Conservation (phyloP, 2,888 invertebrate genomes). For the Antheraea assamensis region DNA sequence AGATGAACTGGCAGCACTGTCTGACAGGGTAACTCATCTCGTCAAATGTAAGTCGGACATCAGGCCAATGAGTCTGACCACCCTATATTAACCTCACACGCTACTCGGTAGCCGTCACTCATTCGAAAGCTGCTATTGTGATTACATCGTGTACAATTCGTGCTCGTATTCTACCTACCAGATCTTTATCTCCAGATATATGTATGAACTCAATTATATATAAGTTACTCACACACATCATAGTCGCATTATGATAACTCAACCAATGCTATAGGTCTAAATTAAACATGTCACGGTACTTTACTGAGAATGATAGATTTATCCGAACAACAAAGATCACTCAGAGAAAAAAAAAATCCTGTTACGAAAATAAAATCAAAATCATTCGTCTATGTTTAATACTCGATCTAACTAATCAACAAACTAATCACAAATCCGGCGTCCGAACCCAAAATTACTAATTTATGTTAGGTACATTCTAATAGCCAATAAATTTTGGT, state of each 20-base stretch:
- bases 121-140: constrained; percentile 43
- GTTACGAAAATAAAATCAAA: constrained; percentile 2
- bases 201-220: constrained; percentile 67
- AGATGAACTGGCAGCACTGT: constrained; percentile 12
- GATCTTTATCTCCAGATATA: constrained; percentile 57
- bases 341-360: not conserved
- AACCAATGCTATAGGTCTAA: constrained; percentile 42
- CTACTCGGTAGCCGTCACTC: constrained; percentile 44
- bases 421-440: constrained; percentile 16
- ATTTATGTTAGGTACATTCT: constrained; percentile 21
- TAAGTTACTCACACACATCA: constrained; percentile 52
- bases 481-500: constrained; percentile 21
- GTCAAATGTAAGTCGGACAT: constrained; percentile 14
- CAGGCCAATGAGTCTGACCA: constrained; percentile 14
- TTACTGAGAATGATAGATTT: constrained; percentile 1
- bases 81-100: constrained; percentile 19
- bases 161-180: constrained; percentile 46
- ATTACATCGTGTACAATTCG: constrained; percentile 39
- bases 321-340: not conserved
- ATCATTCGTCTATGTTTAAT: not conserved
- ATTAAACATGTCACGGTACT: not conserved
- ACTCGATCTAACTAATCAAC: constrained; percentile 15
- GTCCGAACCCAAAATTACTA: constrained; percentile 16
- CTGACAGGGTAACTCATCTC: constrained; percentile 17
- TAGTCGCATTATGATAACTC: constrained; percentile 52